Base-by-base conservation (phyloP, 2,797 vertebrate species). In the Rhinichthys osculus region DNA sequence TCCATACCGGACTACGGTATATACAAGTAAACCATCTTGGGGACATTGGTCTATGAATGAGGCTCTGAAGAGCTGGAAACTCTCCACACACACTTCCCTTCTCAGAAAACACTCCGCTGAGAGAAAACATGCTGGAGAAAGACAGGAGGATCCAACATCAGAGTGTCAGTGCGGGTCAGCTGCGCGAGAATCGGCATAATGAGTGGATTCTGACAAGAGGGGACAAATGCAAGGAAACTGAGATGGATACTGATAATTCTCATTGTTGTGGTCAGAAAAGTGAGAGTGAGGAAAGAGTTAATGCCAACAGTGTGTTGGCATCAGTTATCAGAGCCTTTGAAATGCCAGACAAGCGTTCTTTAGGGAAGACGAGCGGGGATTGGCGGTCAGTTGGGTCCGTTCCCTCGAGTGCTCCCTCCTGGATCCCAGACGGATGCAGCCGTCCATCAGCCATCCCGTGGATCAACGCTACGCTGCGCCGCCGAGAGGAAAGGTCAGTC, bases 271-370 rank as follows among this genome's bases (percentile, higher is more conserved):
- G 27, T 19, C 62, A 50, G 42, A 10, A 35, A 8, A 33, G 17
- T 23, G 27, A 13, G 33, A 19, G 40, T 33, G 27, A 50, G 42
- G 42, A 50, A 67, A 50, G 11, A 67, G 42, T 80, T 50, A 80
- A 80, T 35, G 8, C 35, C 30, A 84, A 78, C 27, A 87, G 19
- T 64, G 62, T 83, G 59, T 50, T 50, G 23, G 64, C 73, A 40
- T 85, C n/a, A 67, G 52, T 30, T 76, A 69, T 82, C 42, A 82
- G 81, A n/a, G 54, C 82, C 23, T 70, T 72, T 83, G 17, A 77
- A 84, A 78, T 52, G 71, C 44, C 81, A 78, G 54, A n/a, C 57
- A 79, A 64, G 77, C 23, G 1, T 27, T 64, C 57, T 44, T 44
- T 62, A 64, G 64, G 40, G n/a, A 64, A 67, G 62, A 17, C 40